phyloP scores from a whole-genome alignment of 2,113 vertebrate genomes.

The Nipponia nippon region DNA sequence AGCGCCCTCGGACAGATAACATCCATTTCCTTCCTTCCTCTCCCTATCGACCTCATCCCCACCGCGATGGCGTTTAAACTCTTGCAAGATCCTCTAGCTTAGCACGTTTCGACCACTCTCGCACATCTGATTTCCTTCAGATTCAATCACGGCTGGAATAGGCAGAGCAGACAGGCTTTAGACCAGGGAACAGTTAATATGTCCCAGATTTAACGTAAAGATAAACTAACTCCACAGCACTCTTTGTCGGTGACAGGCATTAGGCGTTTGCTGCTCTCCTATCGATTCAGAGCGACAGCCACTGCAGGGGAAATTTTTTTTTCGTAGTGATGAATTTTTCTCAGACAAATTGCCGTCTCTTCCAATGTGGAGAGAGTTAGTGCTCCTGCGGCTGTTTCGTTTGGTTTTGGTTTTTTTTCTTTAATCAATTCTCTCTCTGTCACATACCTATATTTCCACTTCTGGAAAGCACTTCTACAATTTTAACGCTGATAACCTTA shows the following conservation, averaged over 20 bases:
- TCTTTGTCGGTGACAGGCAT: not conserved
- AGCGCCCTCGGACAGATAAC: not conserved
- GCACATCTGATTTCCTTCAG: slow-evolving; percentile 65
- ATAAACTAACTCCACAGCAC: slow-evolving; percentile 24
- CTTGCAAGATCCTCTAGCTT: slow-evolving; percentile 9
- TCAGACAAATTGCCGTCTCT: not conserved
- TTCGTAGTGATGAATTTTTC: not conserved
- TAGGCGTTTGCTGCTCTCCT: not conserved
- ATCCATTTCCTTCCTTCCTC: slow-evolving; percentile 25
- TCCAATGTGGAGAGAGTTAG: not conserved
- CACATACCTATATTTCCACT: not conserved
- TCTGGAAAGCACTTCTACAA: not conserved
- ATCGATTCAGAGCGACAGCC: not conserved
- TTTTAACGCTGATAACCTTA: slow-evolving; percentile 3
- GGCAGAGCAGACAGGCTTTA: slow-evolving; percentile 27
- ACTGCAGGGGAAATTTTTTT: not conserved
- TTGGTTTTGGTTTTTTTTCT: not conserved
- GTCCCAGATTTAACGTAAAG: slow-evolving; percentile 60
- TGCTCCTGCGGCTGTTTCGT: not conserved
- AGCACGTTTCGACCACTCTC: slow-evolving; percentile 45
- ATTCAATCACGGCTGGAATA: not conserved
- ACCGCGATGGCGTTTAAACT: not conserved
- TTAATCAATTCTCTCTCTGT: not conserved
- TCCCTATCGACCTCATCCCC: slow-evolving; percentile 9
- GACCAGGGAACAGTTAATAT: slow-evolving; percentile 32